Evolutionary conservation across 2,113 vertebrate genomes (phyloP).

Genomic region (Bos indicus): DNA sequence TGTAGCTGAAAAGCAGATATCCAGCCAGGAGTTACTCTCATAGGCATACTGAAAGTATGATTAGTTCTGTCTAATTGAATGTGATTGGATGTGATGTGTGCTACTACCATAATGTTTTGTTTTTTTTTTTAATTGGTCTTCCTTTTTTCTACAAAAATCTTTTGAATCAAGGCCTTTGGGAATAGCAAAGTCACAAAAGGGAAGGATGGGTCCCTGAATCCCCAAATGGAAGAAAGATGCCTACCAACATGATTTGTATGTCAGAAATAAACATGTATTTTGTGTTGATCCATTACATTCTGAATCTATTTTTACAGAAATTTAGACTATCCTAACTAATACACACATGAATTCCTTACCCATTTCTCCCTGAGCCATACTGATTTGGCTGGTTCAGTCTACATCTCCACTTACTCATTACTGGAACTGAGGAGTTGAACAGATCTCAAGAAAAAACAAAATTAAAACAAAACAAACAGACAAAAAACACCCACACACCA

Average conservation of each 20-base stretch:
- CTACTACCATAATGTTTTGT: not conserved
- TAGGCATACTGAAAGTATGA: not conserved
- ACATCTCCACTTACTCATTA: not conserved
- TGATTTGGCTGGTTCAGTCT: not conserved
- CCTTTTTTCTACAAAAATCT: not conserved
- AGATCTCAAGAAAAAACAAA: not conserved
- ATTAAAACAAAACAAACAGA: not conserved
- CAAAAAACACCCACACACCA: not conserved
- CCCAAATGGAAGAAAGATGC: not conserved
- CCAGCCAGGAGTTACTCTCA: not conserved
- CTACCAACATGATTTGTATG: not conserved
- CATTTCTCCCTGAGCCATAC: not conserved
- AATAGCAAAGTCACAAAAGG: not conserved
- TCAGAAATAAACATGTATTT: not conserved
- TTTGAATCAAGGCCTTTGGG: not conserved
- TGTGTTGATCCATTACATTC: not conserved
- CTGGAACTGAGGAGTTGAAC: not conserved
- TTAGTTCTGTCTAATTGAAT: not conserved
- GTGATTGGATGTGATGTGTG: not conserved
- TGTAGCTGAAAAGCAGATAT: not conserved
- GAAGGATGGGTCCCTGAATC: not conserved
- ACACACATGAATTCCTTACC: not conserved
- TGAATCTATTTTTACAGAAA: not conserved
- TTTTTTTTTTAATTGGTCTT: too few species aligned
- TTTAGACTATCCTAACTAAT: not conserved